Evolutionary conservation across 2,113 vertebrate genomes (phyloP).

Genomic region (Myanophis thanlyinensis): DNA sequence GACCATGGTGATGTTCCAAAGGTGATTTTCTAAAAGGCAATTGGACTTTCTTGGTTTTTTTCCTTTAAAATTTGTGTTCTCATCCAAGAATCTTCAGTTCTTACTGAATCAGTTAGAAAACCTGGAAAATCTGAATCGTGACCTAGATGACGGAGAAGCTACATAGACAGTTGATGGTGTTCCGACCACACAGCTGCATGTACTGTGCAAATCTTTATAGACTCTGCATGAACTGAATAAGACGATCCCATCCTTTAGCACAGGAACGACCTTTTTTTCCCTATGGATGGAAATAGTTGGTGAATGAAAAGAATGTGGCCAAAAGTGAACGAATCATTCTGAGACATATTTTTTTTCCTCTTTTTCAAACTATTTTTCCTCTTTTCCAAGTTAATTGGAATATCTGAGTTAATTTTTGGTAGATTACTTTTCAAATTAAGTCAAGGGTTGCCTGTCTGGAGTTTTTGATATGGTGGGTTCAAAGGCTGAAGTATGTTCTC

Average conservation of each 20-base stretch:
- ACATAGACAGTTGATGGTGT: neutral
- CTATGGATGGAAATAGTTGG: neutral
- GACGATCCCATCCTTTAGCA: neutral
- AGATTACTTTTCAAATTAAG: neutral
- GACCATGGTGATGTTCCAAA: neutral
- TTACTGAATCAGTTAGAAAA: too few relatives aligned
- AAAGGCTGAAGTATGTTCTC: neutral
- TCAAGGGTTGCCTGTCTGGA: neutral
- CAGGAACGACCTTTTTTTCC: neutral
- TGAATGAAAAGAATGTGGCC: neutral
- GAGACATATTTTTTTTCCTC: neutral
- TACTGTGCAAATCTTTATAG: too few relatives aligned
- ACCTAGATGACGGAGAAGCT: too few relatives aligned
- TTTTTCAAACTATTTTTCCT: neutral
- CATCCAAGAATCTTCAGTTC: too few relatives aligned
- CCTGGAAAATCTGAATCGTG: too few relatives aligned
- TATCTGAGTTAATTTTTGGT: neutral
- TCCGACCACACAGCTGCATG: neutral
- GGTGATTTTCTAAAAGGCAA: too few relatives aligned
- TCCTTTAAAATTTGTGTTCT: too few relatives aligned
- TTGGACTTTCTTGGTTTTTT: too few relatives aligned
- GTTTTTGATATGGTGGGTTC: neutral
- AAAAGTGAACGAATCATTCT: neutral
- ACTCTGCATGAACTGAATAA: neutral
- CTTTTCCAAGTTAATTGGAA: neutral